A percentile compares a stretch with the other conserved stretches of the same genome.
phyloP scores from a whole-genome alignment of 2,888 invertebrate species.

The Hybos culiciformis region DNA sequence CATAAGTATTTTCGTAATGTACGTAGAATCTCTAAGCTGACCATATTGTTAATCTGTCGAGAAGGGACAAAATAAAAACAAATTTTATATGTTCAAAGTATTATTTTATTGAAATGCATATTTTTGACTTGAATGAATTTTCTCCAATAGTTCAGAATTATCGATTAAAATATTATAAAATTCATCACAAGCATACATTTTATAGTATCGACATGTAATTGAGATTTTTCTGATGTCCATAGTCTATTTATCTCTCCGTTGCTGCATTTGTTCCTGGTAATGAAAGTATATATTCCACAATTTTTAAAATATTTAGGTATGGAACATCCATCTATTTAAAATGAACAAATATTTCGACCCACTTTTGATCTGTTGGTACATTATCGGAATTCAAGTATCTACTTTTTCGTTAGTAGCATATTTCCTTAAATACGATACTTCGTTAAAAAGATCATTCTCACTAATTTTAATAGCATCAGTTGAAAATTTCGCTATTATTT shows the following conservation, averaged over 20 bases:
- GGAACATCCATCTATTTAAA: not conserved
- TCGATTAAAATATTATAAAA: not conserved
- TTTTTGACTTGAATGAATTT: not conserved
- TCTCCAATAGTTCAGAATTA: not conserved
- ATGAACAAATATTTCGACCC: not conserved
- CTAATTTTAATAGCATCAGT: not conserved
- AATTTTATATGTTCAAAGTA: not conserved
- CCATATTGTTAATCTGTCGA: not conserved
- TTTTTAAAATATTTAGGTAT: not conserved
- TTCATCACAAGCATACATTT: not conserved
- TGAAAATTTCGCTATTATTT: not conserved
- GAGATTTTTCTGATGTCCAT: conserved; percentile 1
- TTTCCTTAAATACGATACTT: conserved; percentile 1
- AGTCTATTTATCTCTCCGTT: not conserved
- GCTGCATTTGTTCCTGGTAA: not conserved
- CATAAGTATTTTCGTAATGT: too few relatives aligned
- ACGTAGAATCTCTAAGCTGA: too few relatives aligned
- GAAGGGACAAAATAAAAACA: not conserved
- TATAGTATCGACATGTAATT: not conserved
- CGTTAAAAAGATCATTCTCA: not conserved
- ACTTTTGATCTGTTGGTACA: not conserved
- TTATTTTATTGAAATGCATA: not conserved
- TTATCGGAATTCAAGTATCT: not conserved
- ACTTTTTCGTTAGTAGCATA: not conserved
- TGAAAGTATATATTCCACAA: not conserved